Evolutionary conservation across 1,140 invertebrate species (phyloP).

Genomic region (Helicoverpa armigera): DNA sequence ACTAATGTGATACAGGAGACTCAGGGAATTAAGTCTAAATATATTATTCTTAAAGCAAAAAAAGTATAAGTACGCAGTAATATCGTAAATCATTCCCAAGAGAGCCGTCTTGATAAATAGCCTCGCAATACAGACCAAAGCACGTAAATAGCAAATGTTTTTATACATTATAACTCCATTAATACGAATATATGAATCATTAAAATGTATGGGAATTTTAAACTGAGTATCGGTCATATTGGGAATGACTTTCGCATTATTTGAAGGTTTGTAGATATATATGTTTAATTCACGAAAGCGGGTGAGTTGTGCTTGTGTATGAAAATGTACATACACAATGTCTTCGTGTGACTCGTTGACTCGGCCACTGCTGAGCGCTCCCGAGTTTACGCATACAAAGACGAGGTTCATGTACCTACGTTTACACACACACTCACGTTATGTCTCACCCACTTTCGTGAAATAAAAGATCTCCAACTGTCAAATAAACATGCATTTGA

Average conservation of each 20-base stretch:
- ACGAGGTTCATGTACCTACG: no score
- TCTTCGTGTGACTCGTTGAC: no score
- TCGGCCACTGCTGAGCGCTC: no score
- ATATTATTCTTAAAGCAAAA: neutral
- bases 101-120: constrained; percentile 12
- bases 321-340: no score
- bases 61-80: neutral
- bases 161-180: neutral
- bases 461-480: neutral
- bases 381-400: no score
- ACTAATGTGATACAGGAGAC: no score
- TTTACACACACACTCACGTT: no score
- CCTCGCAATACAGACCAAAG: neutral
- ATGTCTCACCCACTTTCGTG: neutral
- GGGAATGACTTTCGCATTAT: neutral
- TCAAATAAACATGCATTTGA: neutral
- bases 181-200: constrained; percentile 8
- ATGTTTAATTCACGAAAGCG: no score
- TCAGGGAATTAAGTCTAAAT: neutral
- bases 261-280: no score
- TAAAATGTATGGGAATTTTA: neutral
- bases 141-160: neutral
- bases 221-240: neutral
- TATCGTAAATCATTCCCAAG: constrained; percentile 24
- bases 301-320: no score